Base-by-base conservation (phyloP, 1,140 invertebrate genomes). In the Oreohelix idahoensis region DNA sequence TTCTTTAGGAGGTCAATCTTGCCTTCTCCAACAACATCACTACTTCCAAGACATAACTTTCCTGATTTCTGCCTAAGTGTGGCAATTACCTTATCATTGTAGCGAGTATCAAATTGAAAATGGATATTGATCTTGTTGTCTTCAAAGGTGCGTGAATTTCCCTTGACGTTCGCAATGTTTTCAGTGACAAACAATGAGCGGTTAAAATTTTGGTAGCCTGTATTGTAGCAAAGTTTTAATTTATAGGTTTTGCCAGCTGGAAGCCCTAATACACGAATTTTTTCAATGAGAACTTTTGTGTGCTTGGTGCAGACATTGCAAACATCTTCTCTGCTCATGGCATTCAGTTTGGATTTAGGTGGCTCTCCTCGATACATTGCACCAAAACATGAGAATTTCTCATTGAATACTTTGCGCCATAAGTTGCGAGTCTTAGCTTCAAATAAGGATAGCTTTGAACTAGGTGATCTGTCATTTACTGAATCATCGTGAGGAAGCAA, bases 401-500 rank as follows among this genome's bases (percentile, higher is more conserved):
- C 89, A 66, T 87, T 83, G 66, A 88, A 92, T 36, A 79, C 58
- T 36, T 86, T 84, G n/a, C 86, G 87, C 91, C 91, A 92, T 0
- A 90, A 73, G 39, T 85, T 79, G 2, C 89, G 75, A 20, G 91
- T 91, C 8, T 86, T 83, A 15, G 84, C 77, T 38, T 90, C 88
- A 29, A 87, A 84, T 10, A 79, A 75, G n/a, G 79, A 82, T 10
- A 93, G 87, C 84, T 93, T 93, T 11, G 92, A 92, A 45, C 89
- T 89, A 20, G 88, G 87, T 13, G 87, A 85, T 69, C 93, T 84
- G 79, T 93, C 93, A 84, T 91, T 93, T 20, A 93, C 91, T 26
- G 92, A 90, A 80, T 93, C 93, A 84, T 93, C 92, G 84, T 93
- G 92, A 69, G 89, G 88, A 38, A 92, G 86, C 23, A 92, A 53